Percentiles rank a stretch among this genome's conserved stretches.
phyloP scores from a whole-genome alignment of 2,797 vertebrate species.

The Sebastes minor region DNA sequence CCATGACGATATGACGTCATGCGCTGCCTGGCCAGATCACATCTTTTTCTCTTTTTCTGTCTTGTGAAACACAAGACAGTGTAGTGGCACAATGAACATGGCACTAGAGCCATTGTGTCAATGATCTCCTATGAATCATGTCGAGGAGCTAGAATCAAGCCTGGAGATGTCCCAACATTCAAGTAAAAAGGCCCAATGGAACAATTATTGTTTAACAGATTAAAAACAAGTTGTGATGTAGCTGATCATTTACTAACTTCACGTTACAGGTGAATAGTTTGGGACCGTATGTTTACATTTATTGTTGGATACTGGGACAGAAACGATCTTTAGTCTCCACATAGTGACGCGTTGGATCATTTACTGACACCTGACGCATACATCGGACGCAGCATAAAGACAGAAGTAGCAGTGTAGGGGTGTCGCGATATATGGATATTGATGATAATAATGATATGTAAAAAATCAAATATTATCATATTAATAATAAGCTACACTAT shows the following conservation, averaged over 20 bases:
- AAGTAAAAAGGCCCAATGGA: not conserved
- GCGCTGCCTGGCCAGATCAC: not conserved
- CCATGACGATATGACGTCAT: not conserved
- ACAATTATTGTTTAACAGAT: not conserved
- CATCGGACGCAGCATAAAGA: not conserved
- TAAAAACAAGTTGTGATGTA: not conserved
- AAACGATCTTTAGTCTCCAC: fast-evolving
- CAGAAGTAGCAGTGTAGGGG: not conserved
- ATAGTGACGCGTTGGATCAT: not conserved
- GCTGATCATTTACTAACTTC: not conserved
- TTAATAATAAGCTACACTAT: too few species aligned
- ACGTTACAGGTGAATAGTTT: not conserved
- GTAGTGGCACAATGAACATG: not conserved
- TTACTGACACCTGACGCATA: not conserved
- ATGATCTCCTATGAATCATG: not conserved
- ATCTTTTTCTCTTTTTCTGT: not conserved
- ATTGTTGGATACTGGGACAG: too few species aligned
- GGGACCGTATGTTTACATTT: not conserved
- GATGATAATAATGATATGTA: too few species aligned
- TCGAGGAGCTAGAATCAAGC: not conserved
- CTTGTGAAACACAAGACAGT: not conserved
- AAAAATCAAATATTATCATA: too few species aligned
- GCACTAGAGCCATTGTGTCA: not conserved
- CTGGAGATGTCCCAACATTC: not conserved
- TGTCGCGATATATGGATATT: fast-evolving